phyloP scores from a whole-genome alignment of 2,797 vertebrate species.

The Sebastes steindachneri region DNA sequence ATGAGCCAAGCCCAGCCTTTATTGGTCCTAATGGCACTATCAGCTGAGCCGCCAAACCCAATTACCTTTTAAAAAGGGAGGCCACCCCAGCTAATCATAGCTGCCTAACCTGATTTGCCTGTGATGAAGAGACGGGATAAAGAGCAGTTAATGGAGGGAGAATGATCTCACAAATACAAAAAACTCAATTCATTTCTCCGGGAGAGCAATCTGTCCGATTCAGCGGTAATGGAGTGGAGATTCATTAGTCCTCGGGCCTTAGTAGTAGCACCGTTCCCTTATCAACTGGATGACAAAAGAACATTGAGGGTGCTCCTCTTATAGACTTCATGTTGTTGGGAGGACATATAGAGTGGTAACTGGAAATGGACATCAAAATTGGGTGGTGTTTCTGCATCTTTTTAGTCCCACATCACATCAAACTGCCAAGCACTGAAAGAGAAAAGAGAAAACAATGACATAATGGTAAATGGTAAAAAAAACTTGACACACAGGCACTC shows the following conservation, averaged over 20 bases:
- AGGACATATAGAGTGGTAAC: background rate
- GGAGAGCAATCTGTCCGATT: slow-evolving; percentile 91
- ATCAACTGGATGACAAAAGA: slow-evolving; percentile 85
- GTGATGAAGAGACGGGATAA: slow-evolving; percentile 91
- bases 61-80: slow-evolving; percentile 91
- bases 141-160: slow-evolving; percentile 92
- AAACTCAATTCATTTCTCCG: slow-evolving; percentile 92
- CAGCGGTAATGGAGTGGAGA: slow-evolving; percentile 90
- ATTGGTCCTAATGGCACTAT: slow-evolving; percentile 91
- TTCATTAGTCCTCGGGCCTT: slow-evolving; percentile 88
- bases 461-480: too few relatives aligned
- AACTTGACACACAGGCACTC: too few relatives aligned
- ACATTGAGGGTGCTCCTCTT: slow-evolving; percentile 54
- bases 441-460: background rate
- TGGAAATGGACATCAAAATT: background rate
- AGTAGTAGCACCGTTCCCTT: slow-evolving; percentile 80
- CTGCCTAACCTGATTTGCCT: slow-evolving; percentile 89
- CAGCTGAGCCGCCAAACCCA: slow-evolving; percentile 90
- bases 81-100: slow-evolving; percentile 89
- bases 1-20: slow-evolving; percentile 87
- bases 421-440: background rate
- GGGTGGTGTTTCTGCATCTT: background rate
- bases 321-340: slow-evolving; percentile 37
- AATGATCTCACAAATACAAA: slow-evolving; percentile 93
- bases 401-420: background rate